A percentile compares a stretch with the other conserved stretches of the same genome.
Conservation (phyloP, 2,797 vertebrate species). For the Apogon talboti region DNA sequence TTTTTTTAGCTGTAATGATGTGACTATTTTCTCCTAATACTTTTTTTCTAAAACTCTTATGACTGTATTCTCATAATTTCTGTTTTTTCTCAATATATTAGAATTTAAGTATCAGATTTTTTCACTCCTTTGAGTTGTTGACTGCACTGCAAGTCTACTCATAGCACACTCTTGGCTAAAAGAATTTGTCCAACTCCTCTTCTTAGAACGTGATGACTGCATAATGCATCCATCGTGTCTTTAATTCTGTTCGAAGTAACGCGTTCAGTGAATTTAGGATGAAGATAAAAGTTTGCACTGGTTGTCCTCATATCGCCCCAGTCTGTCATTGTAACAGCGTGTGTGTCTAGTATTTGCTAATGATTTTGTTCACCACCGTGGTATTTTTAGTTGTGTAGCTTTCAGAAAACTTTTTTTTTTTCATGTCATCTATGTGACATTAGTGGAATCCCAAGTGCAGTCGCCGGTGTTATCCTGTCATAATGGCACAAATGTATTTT, state of each 20-base stretch:
- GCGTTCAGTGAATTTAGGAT: neutral
- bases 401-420: neutral
- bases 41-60: neutral
- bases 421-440: slow-evolving; percentile 11
- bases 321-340: slow-evolving; percentile 25
- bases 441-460: slow-evolving; percentile 12
- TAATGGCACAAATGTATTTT: slow-evolving; percentile 29
- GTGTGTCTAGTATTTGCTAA: slow-evolving; percentile 8
- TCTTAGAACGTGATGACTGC: slow-evolving; percentile 11
- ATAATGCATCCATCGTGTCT: neutral
- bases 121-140: neutral
- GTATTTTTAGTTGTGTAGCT: slow-evolving; percentile 29
- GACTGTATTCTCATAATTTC: too few species aligned
- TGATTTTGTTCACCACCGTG: slow-evolving; percentile 23
- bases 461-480: slow-evolving; percentile 4
- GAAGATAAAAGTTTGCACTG: slow-evolving; percentile 28
- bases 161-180: slow-evolving; percentile 12
- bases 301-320: neutral
- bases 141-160: slow-evolving; percentile 28
- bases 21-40: neutral
- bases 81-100: too few species aligned
- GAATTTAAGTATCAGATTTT: too few species aligned
- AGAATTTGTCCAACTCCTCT: slow-evolving; percentile 1
- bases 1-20: neutral
- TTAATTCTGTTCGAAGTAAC: slow-evolving; percentile 7